These are phyloP conservation scores for Heterodera filipjevi DNA, from an alignment of 2,888 invertebrate species.

Conservation along the genomic window DNA sequence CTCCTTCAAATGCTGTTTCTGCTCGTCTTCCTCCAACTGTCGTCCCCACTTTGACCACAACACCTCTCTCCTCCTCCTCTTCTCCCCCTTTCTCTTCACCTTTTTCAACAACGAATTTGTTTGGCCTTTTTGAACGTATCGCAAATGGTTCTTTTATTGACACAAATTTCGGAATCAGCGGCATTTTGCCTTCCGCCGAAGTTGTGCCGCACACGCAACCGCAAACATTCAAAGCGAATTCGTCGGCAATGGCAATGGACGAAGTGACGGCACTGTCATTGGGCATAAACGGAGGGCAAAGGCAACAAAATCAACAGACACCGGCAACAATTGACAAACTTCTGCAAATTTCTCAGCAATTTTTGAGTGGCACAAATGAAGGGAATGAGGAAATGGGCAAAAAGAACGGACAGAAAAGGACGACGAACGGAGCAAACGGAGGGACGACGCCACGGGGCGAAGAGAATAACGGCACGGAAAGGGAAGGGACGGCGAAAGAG, in stretches of 20 bases:
- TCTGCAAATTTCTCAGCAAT: constrained; percentile 24
- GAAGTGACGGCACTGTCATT: constrained; percentile 8
- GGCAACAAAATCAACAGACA: background rate
- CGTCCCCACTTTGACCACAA: background rate
- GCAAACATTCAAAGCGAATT: constrained; percentile 15
- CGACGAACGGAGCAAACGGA: constrained; percentile 3
- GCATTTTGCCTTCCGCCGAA: background rate
- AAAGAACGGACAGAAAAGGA: constrained; percentile 14
- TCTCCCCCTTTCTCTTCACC: constrained; percentile 12
- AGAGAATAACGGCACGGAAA: constrained; percentile 14
- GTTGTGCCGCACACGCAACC: background rate
- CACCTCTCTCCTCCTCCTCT: background rate
- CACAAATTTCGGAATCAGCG: constrained; percentile 11
- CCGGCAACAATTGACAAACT: constrained; percentile 21
- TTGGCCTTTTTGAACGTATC: constrained; percentile 22
- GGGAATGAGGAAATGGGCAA: background rate
- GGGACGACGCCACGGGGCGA: constrained; percentile 5
- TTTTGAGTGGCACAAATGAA: background rate
- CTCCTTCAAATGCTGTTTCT: background rate
- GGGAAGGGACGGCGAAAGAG: constrained; percentile 2
- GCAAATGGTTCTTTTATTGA: constrained; percentile 11
- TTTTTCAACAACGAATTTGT: constrained; percentile 22
- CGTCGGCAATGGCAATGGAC: constrained; percentile 14
- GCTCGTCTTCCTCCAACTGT: background rate
- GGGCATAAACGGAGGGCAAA: background rate